Evolutionary conservation across 2,797 vertebrate species (phyloP).

Genomic region (Etheostoma perlongum): DNA sequence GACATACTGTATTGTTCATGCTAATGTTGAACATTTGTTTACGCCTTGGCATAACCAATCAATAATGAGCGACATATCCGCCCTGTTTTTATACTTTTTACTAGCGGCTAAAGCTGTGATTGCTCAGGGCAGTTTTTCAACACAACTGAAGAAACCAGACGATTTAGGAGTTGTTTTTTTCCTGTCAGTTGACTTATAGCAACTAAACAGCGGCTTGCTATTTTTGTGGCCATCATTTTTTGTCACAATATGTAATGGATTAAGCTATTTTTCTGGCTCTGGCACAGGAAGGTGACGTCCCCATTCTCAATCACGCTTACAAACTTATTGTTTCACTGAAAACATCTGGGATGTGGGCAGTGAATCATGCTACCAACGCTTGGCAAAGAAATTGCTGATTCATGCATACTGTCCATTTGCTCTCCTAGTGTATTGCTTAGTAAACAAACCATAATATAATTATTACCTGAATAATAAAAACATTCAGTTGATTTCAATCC

Average conservation of each 20-base stretch:
- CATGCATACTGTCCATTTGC: background rate
- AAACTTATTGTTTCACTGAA: slow-evolving; percentile 2
- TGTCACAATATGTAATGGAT: background rate
- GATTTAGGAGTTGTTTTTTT: background rate
- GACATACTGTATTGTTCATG: background rate
- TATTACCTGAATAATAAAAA: background rate
- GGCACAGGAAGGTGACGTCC: background rate
- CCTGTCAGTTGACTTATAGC: background rate
- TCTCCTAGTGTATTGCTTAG: background rate
- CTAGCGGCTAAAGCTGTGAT: background rate
- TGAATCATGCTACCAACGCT: background rate
- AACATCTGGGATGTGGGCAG: background rate
- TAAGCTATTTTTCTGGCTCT: background rate
- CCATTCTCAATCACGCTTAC: background rate
- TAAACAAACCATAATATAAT: background rate
- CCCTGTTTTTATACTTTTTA: background rate
- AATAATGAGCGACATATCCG: background rate
- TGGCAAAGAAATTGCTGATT: background rate
- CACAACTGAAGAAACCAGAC: background rate
- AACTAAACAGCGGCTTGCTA: slow-evolving; percentile 3
- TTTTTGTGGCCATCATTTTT: background rate
- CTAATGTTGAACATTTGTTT: background rate
- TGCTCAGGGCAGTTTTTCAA: background rate
- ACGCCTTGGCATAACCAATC: background rate
- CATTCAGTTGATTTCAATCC: background rate